phyloP scores from a whole-genome alignment of 2,113 vertebrate species.

The Platysternon megacephalum region DNA sequence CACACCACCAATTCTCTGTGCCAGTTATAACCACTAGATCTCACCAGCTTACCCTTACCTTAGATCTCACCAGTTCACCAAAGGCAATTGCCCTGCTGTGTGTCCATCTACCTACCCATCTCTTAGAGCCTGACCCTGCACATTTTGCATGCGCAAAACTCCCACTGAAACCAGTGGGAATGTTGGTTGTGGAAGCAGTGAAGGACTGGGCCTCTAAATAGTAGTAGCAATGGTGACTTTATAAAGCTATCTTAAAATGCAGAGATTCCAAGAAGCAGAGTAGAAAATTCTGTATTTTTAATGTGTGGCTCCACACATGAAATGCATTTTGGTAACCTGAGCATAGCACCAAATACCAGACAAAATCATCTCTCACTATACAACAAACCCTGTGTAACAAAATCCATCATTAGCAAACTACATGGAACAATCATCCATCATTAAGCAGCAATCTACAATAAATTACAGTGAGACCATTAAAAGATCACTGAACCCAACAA shows the following conservation, averaged over 20 bases:
- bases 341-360: constrained; percentile 38
- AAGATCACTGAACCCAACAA: constrained; percentile 3
- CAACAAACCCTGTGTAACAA: constrained; percentile 64
- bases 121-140: background rate
- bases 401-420: constrained; percentile 71
- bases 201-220: background rate
- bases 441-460: constrained; percentile 52
- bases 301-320: background rate
- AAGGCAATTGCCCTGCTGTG: background rate
- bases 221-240: background rate
- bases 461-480: constrained; percentile 57
- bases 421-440: constrained; percentile 56
- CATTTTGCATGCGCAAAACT: background rate
- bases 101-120: background rate
- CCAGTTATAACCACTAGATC: background rate
- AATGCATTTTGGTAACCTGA: constrained; percentile 43
- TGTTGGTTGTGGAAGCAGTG: background rate
- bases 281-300: constrained; percentile 9
- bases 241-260: background rate
- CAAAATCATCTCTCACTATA: constrained; percentile 70
- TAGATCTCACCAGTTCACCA: background rate
- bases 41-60: background rate
- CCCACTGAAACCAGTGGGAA: background rate
- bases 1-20: background rate
- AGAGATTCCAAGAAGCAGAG: background rate